Percentiles rank a stretch among this genome's conserved stretches.
Conservation (phyloP, 2,797 vertebrate species). For the Morelia viridis region DNA sequence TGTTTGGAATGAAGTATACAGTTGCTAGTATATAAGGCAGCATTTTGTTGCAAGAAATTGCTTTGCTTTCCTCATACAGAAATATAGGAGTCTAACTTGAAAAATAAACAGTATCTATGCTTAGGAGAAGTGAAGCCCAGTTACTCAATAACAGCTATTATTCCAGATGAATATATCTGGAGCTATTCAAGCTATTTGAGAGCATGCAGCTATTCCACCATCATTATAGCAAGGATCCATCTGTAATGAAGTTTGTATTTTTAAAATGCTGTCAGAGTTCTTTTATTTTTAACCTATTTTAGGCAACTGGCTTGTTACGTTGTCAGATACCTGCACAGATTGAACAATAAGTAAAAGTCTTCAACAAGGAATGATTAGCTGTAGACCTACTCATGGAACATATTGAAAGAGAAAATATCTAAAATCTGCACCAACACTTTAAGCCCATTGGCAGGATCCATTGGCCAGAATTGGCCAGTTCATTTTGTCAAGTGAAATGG, state of each 20-base stretch:
- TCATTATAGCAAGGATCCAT: background rate
- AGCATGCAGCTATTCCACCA: background rate
- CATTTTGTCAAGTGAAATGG: background rate
- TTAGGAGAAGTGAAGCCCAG: background rate
- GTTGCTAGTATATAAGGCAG: background rate
- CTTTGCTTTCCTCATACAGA: background rate
- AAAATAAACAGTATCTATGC: background rate
- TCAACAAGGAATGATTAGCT: background rate
- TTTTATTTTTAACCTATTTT: accelerated
- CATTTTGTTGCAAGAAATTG: background rate
- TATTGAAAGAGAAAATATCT: background rate
- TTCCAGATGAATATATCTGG: background rate
- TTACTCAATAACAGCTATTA: background rate
- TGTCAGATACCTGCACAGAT: background rate
- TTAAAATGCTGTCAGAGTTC: accelerated
- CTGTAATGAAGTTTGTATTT: background rate
- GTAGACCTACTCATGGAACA: background rate
- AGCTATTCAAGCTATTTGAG: background rate
- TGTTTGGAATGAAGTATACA: background rate
- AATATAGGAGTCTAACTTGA: background rate
- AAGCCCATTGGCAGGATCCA: background rate
- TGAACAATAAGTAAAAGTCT: background rate
- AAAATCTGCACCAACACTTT: background rate
- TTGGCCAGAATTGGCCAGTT: background rate
- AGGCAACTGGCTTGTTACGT: background rate